Evolutionary conservation across 2,888 invertebrate genomes (phyloP), one percentile per base, ranked within the genome.

Genomic region (Leptogaster cylindrica): DNA sequence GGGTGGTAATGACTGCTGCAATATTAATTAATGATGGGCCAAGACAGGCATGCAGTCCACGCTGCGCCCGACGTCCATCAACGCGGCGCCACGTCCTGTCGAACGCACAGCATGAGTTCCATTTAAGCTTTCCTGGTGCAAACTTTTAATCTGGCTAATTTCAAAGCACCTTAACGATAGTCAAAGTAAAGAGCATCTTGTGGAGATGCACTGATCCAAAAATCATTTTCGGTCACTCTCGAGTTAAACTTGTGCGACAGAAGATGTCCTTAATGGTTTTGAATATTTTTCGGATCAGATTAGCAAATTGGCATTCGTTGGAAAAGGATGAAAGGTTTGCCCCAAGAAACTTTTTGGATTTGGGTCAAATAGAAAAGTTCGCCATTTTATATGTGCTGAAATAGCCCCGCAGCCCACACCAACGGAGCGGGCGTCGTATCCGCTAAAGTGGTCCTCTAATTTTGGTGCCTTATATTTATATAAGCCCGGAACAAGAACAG

Each of bases 1-100:
- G 55, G 36, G 36, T 55, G 55, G 36, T 23, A 36, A 20, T 55
- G 55, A 55, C 55, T 55, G 55, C 55, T 55, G 55, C 55, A 55
- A 55, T 55, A 55, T 55, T 55, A 36, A 55, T 55, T 33, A 55
- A 36, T 33, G 46, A 25, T 20, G 46, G 46, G 20, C 18, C 44
- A 8, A 23, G 46, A n/a, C n/a, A n/a, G n/a, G n/a, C n/a, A n/a
- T n/a, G n/a, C n/a, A 41, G 55, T 2, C 23, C 36, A 12, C 10
- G 14, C 31, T 20, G 31, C 18, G 12, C 36, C 36, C 23, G 39
- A 33, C 41, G 16, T 6, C 12, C 25, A 33, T 31, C 33, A 28
- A 16, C 10, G 6, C 52, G 18, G 33, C 10, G 2, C 31, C 2
- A 23, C 6, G 18, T 16, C 46, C 12, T 20, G 25, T 25, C 46